Base-by-base conservation (phyloP, 2,888 invertebrate species). In the Nephrotoma guestfalica region DNA sequence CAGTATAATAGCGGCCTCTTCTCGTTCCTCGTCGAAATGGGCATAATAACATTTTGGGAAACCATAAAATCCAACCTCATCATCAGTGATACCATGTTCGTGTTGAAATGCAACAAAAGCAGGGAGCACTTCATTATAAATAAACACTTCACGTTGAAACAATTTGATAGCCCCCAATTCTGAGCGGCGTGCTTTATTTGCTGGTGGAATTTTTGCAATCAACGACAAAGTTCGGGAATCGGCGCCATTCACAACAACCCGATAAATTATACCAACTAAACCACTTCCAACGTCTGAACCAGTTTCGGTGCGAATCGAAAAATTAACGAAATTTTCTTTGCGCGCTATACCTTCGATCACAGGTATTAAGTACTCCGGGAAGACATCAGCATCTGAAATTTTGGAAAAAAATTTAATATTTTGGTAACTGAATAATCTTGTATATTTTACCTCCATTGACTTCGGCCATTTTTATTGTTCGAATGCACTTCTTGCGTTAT, bases 31-130 rank as follows among this genome's bases (percentile, higher is more conserved):
- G 85, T 87, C 86, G 41, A 15, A 86, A 4, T 83, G 45, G 11
- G 87, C 87, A 30, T 41, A 87, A 85, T 87, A 88, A 84, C 86
- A 86, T 87, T 87, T 87, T 86, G 87, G 87, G 43, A 87, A 87
- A 9, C 83, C 42, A 83, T 86, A 87, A 41, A 88, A 88, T 30
- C 88, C 88, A 6, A 30, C 40, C 2, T 40, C 40, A 1, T 15
- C 11, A 45, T 43, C 40, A 11, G 18, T 86, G 13, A 88, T 85
- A 6, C 86, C 86, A 18, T 86, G 57, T 1, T 88, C 87, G 4
- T 86, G 41, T 86, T 88, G 88, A 18, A 87, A 87, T 57, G 86
- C 83, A n/a, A 86, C 51, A 41, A 88, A 87, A 45, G 71, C 86
- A 9, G 88, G 88, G 45, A 88, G 41, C 13, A 87, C n/a, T 41